Evolutionary conservation across 1,140 invertebrate species (phyloP), one percentile per base, ranked within the genome.

Genomic region (Zaprionus kolodkinae): DNA sequence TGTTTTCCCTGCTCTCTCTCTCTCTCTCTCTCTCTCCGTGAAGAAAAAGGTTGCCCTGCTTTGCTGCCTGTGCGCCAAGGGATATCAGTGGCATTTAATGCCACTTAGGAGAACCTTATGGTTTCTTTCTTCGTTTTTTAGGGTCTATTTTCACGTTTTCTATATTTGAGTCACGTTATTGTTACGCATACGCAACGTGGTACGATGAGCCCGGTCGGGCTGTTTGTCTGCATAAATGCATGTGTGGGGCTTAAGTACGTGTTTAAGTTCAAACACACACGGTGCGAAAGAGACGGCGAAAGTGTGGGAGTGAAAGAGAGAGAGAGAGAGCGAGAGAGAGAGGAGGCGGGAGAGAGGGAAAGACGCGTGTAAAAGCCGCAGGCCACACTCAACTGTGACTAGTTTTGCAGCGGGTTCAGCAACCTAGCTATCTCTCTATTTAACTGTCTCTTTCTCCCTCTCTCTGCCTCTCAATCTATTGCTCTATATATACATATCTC

Each of bases 121-220:
- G 13, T 0, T 11, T n/a, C 38, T 0, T 11, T n/a, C 13, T n/a
- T 13, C 27, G 38, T 11, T 12, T 11, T 21, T 21, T 21, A 10
- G 13, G 12, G 57, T 40, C 72, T 73, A 68, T 61, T 73, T 48
- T 64, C 45, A 25, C 52, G 62, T 38, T 86, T 86, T 80, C 64
- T 17, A 80, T 66, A 87, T 89, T 81, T 88, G 64, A 70, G 84
- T 88, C 85, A 88, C 84, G 85, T 88, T 88, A 76, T 78, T 80
- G 68, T 89, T 81, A 86, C 74, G 60, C 81, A 85, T 81, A 85
- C 78, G 78, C 81, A 68, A 52, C 50, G 82, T 81, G 59, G 43
- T n/a, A n/a, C n/a, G n/a, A n/a, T n/a, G n/a, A n/a, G n/a, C n/a
- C n/a, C n/a, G n/a, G n/a, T n/a, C n/a, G n/a, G n/a, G 45, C 13